Percentiles rank a stretch among this genome's conserved stretches.
These are phyloP conservation scores for Microcebus griseorufus DNA, from an alignment of 2,113 vertebrate species.

Conservation along the genomic window DNA sequence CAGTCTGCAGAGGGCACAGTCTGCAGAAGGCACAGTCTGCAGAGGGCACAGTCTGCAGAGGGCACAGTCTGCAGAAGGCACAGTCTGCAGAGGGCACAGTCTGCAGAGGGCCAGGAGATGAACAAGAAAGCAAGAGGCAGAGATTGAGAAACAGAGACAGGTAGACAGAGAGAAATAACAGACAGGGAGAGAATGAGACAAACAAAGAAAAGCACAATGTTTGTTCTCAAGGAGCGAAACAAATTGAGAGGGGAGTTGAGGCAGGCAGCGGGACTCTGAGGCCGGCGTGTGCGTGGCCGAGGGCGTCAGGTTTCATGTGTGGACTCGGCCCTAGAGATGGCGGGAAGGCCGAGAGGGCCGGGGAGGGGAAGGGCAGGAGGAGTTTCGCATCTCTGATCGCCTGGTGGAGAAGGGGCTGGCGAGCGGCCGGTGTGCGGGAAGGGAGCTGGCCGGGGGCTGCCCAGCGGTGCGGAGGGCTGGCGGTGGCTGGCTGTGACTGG, in stretches of 20 bases:
- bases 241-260: not conserved
- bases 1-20: no score
- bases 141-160: not conserved
- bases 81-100: not conserved
- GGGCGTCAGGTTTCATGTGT: not conserved
- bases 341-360: no score
- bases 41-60: no score
- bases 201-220: rapidly evolving
- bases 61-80: no score
- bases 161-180: not conserved
- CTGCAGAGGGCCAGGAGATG: not conserved
- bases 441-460: rapidly evolving
- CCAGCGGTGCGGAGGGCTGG: rapidly evolving
- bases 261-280: no score
- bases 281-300: rapidly evolving
- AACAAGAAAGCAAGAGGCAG: not conserved
- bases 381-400: not conserved
- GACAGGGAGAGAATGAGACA: not conserved
- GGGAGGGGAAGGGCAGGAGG: not conserved
- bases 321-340: no score
- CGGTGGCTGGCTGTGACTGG: rapidly evolving
- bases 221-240: not conserved
- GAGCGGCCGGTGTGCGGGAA: rapidly evolving
- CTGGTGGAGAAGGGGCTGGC: rapidly evolving
- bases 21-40: not conserved